Conservation (phyloP, 1,140 invertebrate species). For the Brachionus koreanus region DNA sequence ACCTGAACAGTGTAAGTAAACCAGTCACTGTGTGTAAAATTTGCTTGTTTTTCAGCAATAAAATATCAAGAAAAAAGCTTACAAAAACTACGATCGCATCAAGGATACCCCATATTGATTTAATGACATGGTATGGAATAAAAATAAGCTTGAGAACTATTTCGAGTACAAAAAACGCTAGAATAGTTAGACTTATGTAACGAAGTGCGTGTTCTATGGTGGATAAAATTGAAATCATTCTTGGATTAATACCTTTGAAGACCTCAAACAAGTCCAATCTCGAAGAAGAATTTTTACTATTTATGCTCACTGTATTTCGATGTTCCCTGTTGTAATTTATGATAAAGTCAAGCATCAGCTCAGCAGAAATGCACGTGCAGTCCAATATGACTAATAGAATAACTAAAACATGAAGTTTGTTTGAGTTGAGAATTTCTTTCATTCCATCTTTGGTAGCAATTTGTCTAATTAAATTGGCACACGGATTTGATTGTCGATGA, state of each 20-base stretch:
- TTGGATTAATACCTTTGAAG: neutral
- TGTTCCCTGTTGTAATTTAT: neutral
- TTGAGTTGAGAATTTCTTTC: neutral
- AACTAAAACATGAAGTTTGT: neutral
- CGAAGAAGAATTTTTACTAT: neutral
- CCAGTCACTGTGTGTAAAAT: constrained; percentile 8
- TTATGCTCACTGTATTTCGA: neutral
- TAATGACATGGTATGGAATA: neutral
- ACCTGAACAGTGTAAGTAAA: constrained; percentile 15
- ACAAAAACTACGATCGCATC: constrained; percentile 32
- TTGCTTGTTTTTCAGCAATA: constrained; percentile 24
- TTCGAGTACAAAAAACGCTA: constrained; percentile 5
- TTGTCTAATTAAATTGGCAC: neutral
- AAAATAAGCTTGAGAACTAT: constrained; percentile 7
- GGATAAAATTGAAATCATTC: neutral
- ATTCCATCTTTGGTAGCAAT: neutral
- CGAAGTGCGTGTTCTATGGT: neutral
- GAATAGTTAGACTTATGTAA: neutral
- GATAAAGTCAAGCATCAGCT: neutral
- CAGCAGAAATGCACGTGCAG: neutral
- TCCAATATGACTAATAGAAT: neutral
- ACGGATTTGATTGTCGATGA: neutral
- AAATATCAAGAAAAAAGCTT: constrained; percentile 1
- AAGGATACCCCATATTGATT: neutral
- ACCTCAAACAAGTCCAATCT: neutral